A percentile compares a stretch with the other conserved stretches of the same genome.
phyloP scores from a whole-genome alignment of 2,113 vertebrate species.

The Eupsittula cactorum region DNA sequence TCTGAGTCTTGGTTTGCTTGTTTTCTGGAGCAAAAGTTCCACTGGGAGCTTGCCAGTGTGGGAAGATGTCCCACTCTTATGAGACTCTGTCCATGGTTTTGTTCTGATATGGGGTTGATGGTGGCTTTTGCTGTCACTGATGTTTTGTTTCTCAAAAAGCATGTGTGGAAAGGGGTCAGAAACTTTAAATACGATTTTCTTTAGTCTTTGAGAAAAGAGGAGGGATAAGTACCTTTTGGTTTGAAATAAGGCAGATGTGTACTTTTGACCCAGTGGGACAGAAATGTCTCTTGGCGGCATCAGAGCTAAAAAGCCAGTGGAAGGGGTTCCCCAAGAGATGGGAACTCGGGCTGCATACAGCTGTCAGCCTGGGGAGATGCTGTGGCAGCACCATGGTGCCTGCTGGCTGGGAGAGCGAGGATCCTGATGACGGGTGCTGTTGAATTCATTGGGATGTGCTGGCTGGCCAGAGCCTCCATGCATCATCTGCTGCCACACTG shows the following conservation, averaged over 20 bases:
- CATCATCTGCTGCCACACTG: fast-evolving
- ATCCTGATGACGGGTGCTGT: background rate
- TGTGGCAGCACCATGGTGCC: background rate
- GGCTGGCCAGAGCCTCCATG: background rate
- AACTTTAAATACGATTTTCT: background rate
- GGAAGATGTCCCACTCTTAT: background rate
- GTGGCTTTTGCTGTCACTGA: background rate
- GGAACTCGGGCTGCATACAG: background rate
- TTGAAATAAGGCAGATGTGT: background rate
- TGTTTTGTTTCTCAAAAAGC: background rate
- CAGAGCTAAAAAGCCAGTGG: background rate
- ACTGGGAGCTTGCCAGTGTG: background rate
- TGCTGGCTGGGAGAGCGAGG: background rate
- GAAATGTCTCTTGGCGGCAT: background rate
- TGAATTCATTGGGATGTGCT: conserved; percentile 7
- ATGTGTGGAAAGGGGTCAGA: background rate
- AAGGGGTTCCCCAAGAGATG: background rate
- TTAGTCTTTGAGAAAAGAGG: background rate
- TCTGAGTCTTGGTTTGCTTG: background rate
- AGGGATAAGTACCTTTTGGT: background rate
- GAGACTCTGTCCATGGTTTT: background rate
- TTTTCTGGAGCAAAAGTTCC: background rate
- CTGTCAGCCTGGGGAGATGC: background rate
- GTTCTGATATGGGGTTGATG: background rate
- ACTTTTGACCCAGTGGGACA: background rate